A percentile compares a stretch with the other conserved stretches of the same genome.
phyloP scores from a whole-genome alignment of 64 coral and sea anemone species.

The Dendrophyllia cribrosa region DNA sequence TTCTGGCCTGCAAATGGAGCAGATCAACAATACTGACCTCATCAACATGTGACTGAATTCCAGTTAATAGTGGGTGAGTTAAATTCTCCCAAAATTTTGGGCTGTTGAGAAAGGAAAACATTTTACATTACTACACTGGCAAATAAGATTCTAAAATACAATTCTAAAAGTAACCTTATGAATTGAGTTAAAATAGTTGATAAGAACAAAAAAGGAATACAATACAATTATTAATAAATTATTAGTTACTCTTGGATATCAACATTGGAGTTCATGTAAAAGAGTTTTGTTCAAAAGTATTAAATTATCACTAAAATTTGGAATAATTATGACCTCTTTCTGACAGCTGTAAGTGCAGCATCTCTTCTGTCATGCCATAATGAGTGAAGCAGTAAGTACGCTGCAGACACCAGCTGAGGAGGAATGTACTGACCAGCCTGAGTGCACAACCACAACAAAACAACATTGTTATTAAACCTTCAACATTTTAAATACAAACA shows the following conservation, averaged over 20 bases:
- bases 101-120: conserved; percentile 40
- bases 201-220: background rate
- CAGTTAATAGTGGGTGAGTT: conserved; percentile 69
- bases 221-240: background rate
- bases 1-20: too few relatives aligned
- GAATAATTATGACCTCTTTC: conserved; percentile 25
- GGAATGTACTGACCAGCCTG: conserved; percentile 47
- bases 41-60: conserved; percentile 53
- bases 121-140: background rate
- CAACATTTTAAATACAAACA: too few relatives aligned
- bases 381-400: conserved; percentile 76
- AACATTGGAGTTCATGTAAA: too few relatives aligned
- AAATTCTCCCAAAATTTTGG: conserved; percentile 86
- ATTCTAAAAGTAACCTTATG: background rate
- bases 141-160: background rate
- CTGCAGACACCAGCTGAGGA: conserved; percentile 68
- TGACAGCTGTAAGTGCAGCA: conserved; percentile 81
- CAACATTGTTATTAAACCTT: background rate
- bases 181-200: too few relatives aligned
- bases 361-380: conserved; percentile 94
- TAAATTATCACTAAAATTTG: too few relatives aligned
- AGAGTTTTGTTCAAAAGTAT: too few relatives aligned
- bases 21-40: conserved; percentile 38
- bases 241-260: background rate
- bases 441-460: background rate